Evolutionary conservation across 2,888 invertebrate genomes (phyloP).

Genomic region (Boloria selene): DNA sequence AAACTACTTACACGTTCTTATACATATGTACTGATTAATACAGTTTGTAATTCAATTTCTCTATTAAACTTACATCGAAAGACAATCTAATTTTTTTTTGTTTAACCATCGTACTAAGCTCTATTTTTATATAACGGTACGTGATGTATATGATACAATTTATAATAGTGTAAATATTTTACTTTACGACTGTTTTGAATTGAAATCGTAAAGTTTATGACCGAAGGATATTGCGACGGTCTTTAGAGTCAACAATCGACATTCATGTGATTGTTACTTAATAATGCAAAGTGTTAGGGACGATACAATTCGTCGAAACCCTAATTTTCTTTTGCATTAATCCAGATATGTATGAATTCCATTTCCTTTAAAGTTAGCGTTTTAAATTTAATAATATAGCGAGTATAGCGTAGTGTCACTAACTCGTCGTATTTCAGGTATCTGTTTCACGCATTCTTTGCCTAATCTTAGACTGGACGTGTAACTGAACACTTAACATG

Average conservation of each 20-base stretch:
- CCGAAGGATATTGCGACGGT: conserved; percentile 54
- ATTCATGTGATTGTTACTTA: too few species aligned
- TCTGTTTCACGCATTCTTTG: conserved; percentile 76
- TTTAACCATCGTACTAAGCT: conserved; percentile 80
- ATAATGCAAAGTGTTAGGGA: too few species aligned
- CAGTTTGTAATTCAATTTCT: conserved; percentile 71
- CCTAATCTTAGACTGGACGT: conserved; percentile 78
- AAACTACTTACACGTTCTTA: conserved; percentile 76
- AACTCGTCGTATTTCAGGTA: conserved; percentile 65
- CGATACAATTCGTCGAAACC: conserved; percentile 4
- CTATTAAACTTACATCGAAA: conserved; percentile 73
- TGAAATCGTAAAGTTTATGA: conserved; percentile 58
- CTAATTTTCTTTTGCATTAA: conserved; percentile 1
- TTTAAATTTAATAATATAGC: conserved; percentile 30
- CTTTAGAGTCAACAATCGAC: conserved; percentile 13
- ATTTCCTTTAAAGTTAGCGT: conserved; percentile 28
- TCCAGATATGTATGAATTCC: conserved; percentile 37
- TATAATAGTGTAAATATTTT: conserved; percentile 80
- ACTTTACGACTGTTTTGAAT: conserved; percentile 56
- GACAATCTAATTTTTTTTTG: conserved; percentile 72
- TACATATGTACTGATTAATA: conserved; percentile 73
- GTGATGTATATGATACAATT: conserved; percentile 79
- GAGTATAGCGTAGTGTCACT: conserved; percentile 36
- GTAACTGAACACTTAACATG: conserved; percentile 77
- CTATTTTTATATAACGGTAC: conserved; percentile 73